phyloP scores from a whole-genome alignment of 2,888 invertebrate species.

The Psylliodes chrysocephalus region DNA sequence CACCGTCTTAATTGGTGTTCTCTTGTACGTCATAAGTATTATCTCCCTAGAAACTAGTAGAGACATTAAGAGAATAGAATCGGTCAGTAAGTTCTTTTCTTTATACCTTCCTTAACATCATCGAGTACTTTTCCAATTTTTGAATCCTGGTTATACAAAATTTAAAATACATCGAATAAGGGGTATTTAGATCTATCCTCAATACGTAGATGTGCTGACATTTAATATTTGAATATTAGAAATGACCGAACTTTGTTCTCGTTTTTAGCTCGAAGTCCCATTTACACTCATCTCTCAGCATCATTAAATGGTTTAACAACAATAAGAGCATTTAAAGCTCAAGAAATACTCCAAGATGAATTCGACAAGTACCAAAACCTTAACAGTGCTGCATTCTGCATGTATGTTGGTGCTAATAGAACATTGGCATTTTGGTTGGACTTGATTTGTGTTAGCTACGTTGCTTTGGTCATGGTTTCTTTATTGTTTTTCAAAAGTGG shows the following conservation, averaged over 20 bases:
- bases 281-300: slow-evolving; percentile 79
- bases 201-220: too few relatives aligned
- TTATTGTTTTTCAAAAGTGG: slow-evolving; percentile 71
- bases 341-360: slow-evolving; percentile 70
- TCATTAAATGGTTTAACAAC: slow-evolving; percentile 81
- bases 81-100: slow-evolving; percentile 74
- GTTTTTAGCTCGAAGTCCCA: slow-evolving; percentile 77
- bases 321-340: slow-evolving; percentile 76
- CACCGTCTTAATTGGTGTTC: slow-evolving; percentile 69
- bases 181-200: too few relatives aligned
- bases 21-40: slow-evolving; percentile 72
- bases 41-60: slow-evolving; percentile 78
- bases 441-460: slow-evolving; percentile 72
- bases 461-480: slow-evolving; percentile 72
- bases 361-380: slow-evolving; percentile 72
- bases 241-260: too few relatives aligned
- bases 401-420: slow-evolving; percentile 71
- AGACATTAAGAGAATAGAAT: slow-evolving; percentile 76
- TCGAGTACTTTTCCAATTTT: too few relatives aligned
- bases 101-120: too few relatives aligned
- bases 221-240: too few relatives aligned
- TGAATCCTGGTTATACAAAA: too few relatives aligned
- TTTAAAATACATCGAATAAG: too few relatives aligned
- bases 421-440: slow-evolving; percentile 79
- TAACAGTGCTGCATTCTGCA: slow-evolving; percentile 79